These are phyloP conservation scores for Rhynchopsitta pachyrhyncha DNA, from an alignment of 2,113 vertebrate species.

Conservation along the genomic window DNA sequence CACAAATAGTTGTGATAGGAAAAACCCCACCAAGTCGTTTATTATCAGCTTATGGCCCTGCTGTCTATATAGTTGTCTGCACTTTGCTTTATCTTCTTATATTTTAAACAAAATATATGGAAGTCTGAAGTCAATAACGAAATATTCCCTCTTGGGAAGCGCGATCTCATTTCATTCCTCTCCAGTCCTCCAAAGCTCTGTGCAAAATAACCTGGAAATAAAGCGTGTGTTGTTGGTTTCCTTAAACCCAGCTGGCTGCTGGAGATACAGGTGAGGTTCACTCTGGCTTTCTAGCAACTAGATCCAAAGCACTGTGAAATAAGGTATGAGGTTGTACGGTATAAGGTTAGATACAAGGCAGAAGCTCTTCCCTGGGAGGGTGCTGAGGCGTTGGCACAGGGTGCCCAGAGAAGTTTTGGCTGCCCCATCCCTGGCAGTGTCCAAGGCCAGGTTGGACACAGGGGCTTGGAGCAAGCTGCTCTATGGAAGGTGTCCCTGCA, in stretches of 20 bases:
- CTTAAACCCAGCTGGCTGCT: background rate
- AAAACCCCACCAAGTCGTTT: background rate
- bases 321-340: too few relatives aligned
- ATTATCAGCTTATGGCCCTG: background rate
- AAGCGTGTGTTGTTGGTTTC: background rate
- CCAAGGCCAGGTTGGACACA: too few relatives aligned
- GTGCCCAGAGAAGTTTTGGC: background rate
- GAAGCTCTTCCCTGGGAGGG: too few relatives aligned
- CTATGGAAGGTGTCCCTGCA: too few relatives aligned
- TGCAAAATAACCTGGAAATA: background rate
- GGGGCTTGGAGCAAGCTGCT: too few relatives aligned
- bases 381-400: too few relatives aligned
- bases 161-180: accelerated
- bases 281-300: accelerated
- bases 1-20: background rate
- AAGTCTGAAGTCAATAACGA: too few relatives aligned
- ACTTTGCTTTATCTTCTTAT: background rate
- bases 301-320: background rate
- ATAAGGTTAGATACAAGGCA: background rate
- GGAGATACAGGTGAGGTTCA: background rate
- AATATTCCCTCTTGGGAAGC: background rate
- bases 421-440: too few relatives aligned
- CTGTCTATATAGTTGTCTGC: background rate
- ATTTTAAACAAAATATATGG: too few relatives aligned
- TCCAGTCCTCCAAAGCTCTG: accelerated